phyloP scores from a whole-genome alignment of 2,797 vertebrate species.

The Paguma larvata region DNA sequence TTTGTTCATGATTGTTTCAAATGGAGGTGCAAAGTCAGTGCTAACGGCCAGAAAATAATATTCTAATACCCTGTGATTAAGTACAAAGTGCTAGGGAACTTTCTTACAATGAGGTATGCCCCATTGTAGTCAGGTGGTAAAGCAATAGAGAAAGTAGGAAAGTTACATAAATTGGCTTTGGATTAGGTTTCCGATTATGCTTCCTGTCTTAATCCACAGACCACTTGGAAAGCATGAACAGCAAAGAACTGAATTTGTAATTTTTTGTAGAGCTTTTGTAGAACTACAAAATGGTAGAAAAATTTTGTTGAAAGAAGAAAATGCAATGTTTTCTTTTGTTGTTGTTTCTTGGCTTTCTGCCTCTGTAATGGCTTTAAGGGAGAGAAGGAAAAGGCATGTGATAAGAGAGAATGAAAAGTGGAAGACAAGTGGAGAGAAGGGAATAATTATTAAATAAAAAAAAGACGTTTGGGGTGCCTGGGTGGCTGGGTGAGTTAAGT shows the following conservation, averaged over 20 bases:
- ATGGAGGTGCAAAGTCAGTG: neutral
- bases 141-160: constrained; percentile 2
- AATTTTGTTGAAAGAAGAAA: neutral
- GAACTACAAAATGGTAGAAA: neutral
- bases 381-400: neutral
- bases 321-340: neutral
- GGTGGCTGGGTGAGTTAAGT: too few species aligned
- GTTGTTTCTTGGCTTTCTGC: neutral
- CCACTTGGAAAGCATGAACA: neutral
- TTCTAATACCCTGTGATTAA: neutral
- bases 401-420: neutral
- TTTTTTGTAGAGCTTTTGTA: neutral
- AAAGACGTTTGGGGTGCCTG: too few species aligned
- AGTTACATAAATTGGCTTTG: neutral
- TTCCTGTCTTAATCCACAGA: neutral
- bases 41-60: neutral
- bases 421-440: neutral
- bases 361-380: neutral
- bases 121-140: neutral
- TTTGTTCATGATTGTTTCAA: neutral
- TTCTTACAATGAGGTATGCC: neutral
- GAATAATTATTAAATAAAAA: neutral
- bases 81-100: neutral
- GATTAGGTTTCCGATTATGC: neutral
- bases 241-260: neutral